Evolutionary conservation across 1,140 invertebrate genomes (phyloP).

Genomic region (Drosophila obscura): DNA sequence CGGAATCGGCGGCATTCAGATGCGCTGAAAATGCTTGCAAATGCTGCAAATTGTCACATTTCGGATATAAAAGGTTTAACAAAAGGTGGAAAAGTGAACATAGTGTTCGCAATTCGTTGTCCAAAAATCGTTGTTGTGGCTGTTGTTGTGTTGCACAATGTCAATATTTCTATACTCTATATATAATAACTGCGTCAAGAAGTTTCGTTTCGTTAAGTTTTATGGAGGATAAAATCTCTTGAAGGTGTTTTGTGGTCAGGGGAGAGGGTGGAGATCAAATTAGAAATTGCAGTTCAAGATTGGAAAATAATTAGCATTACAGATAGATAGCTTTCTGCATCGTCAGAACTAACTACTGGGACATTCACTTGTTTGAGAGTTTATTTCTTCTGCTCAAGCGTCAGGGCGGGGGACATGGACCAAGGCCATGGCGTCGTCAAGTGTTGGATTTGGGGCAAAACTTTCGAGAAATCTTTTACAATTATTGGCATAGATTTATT

Average conservation of each 20-base stretch:
- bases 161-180: constrained; percentile 20
- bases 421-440: constrained; percentile 7
- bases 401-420: constrained; percentile 33
- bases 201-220: constrained; percentile 12
- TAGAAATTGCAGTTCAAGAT: constrained; percentile 34
- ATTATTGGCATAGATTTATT: constrained; percentile 59
- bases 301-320: constrained; percentile 42
- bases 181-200: constrained; percentile 37
- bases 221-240: constrained; percentile 16
- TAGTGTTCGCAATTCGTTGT: constrained; percentile 57
- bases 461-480: constrained; percentile 18
- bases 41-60: constrained; percentile 29
- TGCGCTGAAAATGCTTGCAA: constrained; percentile 45
- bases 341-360: constrained; percentile 49
- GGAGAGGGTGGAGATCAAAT: constrained; percentile 51
- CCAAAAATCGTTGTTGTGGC: constrained; percentile 29
- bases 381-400: constrained; percentile 38
- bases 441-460: neutral
- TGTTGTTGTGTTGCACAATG: constrained; percentile 24
- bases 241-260: neutral
- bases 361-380: no score
- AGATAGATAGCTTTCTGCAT: constrained; percentile 26
- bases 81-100: constrained; percentile 48
- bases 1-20: constrained; percentile 4
- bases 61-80: constrained; percentile 24